Conservation (phyloP, 2,113 vertebrate species). For the Neomonachus schauinslandi region DNA sequence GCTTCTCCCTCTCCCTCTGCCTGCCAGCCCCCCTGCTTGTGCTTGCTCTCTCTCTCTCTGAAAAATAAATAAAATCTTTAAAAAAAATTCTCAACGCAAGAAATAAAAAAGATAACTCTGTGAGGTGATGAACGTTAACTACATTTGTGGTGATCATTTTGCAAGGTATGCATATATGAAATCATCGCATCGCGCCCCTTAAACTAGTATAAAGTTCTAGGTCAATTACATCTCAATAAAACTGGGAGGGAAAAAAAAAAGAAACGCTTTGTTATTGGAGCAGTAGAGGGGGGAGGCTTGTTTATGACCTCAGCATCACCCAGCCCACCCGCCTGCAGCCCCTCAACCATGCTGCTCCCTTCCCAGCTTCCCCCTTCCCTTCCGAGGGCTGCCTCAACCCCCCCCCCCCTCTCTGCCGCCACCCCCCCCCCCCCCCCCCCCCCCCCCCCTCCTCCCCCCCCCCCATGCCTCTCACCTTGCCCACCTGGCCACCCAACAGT, state of each 20-base stretch:
- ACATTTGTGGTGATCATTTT: too few species aligned
- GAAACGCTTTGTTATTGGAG: too few species aligned
- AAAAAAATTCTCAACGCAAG: background rate
- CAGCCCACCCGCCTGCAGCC: accelerated
- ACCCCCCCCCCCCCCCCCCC: accelerated
- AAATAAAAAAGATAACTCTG: background rate
- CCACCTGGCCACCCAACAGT: background rate
- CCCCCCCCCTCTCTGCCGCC: background rate
- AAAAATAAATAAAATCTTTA: background rate
- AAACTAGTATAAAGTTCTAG: too few species aligned
- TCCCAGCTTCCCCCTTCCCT: background rate
- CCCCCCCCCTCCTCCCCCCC: background rate
- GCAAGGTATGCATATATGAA: accelerated
- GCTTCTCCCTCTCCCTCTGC: too few species aligned
- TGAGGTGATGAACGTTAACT: background rate
- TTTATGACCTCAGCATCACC: background rate
- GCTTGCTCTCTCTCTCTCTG: background rate
- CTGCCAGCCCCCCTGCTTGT: too few species aligned
- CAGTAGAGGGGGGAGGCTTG: background rate
- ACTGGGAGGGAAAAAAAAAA: accelerated
- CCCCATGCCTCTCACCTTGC: background rate
- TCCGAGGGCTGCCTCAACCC: background rate
- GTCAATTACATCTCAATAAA: background rate
- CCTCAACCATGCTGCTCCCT: accelerated
- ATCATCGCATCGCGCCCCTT: background rate